A percentile compares a stretch with the other conserved stretches of the same genome.
These are phyloP conservation scores for Nannobrachium achirus DNA, from an alignment of 2,113 vertebrate genomes.

Conservation along the genomic window DNA sequence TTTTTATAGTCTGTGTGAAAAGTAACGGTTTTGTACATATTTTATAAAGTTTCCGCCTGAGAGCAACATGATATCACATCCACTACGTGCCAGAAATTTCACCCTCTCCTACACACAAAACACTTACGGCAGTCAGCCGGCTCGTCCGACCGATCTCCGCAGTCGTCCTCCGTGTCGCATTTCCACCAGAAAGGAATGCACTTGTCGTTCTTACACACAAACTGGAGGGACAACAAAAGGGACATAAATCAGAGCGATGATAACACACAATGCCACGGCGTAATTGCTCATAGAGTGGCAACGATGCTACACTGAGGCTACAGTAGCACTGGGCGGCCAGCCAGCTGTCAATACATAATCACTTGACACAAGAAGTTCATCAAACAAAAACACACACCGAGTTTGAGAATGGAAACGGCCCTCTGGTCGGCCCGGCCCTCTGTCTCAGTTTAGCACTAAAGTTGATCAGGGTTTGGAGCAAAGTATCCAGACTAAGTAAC, in stretches of 20 bases:
- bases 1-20: too few relatives aligned
- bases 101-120: background rate
- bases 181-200: constrained; percentile 99
- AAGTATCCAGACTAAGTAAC: too few relatives aligned
- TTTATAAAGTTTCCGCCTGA: too few relatives aligned
- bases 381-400: constrained; percentile 24
- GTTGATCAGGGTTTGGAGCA: too few relatives aligned
- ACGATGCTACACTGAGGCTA: constrained; percentile 2
- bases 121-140: constrained; percentile 94
- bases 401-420: constrained; percentile 11
- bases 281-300: background rate
- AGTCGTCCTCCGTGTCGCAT: constrained; percentile 97
- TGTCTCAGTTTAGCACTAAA: too few relatives aligned
- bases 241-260: constrained; percentile 1
- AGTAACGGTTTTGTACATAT: too few relatives aligned
- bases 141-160: constrained; percentile 94
- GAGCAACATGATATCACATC: background rate
- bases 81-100: background rate
- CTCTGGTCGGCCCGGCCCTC: too few relatives aligned
- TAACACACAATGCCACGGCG: background rate
- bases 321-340: constrained; percentile 15
- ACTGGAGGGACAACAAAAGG: constrained; percentile 73
- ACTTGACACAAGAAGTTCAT: constrained; percentile 28
- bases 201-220: constrained; percentile 98
- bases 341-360: constrained; percentile 47